Conservation (phyloP, 1,140 invertebrate species). For the Theocolax elegans region DNA sequence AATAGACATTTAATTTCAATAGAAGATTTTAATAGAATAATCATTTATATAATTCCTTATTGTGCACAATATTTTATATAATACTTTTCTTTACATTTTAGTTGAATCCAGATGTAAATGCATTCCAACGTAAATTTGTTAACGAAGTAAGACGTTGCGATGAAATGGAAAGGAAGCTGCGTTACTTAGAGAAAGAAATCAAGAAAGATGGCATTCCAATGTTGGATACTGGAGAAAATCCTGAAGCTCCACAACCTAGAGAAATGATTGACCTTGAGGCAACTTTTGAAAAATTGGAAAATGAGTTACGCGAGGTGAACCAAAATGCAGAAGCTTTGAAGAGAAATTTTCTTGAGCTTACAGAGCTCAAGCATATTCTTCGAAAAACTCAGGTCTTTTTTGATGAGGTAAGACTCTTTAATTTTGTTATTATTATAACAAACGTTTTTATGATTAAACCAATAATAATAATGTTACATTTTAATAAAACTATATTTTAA, state of each 20-base stretch:
- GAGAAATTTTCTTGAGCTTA: conserved; percentile 94
- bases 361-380: conserved; percentile 95
- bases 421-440: neutral
- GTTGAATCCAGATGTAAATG: conserved; percentile 94
- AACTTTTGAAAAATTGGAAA: conserved; percentile 95
- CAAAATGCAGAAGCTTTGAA: conserved; percentile 97
- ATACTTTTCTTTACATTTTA: conserved; percentile 58
- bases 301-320: conserved; percentile 96
- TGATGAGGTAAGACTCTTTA: conserved; percentile 84
- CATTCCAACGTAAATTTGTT: conserved; percentile 95
- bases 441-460: no score
- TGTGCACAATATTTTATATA: no score
- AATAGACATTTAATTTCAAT: no score
- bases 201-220: conserved; percentile 97
- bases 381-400: conserved; percentile 98
- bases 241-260: conserved; percentile 96
- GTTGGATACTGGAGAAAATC: conserved; percentile 96
- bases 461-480: neutral
- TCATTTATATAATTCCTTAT: no score
- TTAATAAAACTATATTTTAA: no score
- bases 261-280: conserved; percentile 99
- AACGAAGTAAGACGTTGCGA: conserved; percentile 94
- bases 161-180: conserved; percentile 95
- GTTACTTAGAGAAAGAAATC: conserved; percentile 98
- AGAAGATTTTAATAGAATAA: no score